Base-by-base conservation (phyloP, 2,113 vertebrate species). In the Semnornis frantzii region DNA sequence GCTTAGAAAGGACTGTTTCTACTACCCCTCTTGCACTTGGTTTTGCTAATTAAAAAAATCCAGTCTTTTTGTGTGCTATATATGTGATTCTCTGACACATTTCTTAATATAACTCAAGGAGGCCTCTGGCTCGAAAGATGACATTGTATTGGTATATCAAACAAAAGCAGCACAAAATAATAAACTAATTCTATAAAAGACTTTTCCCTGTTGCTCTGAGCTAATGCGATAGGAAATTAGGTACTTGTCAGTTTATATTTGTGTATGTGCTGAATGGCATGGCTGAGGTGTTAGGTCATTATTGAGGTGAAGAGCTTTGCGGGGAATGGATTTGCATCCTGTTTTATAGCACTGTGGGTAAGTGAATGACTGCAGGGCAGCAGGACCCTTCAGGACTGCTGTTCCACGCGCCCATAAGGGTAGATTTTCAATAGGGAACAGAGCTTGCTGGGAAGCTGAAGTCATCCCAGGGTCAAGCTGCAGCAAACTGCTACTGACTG, bases 361-460 rank as follows among this genome's bases (percentile, higher is more conserved):
- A 50, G 28, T 23, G 14, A 7, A 65, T 66, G 55, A 2, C 12
- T 8, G 8, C 1, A 9, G 3, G 3, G 17, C 66, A 27, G 23
- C 5, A 60, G 8, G 13, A 50, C 4, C 10, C 65, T 74, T 74
- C 46, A 59, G 9, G 9, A 19, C 4, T 68, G 15, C 57, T 71
- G 24, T 9, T 84, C 3, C 18, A 7, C 11, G 8, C 0, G 0
- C 15, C 7, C 2, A 1, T 46, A 55, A 39, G 11, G 1, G 4
- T 2, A 2, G 28, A 7, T 55, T 71, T 70, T 3, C 70, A 30
- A 27, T 2, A 5, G 17, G 21, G 7, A 12, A 23, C 0, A 4
- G 21, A 37, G 8, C 16, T 76, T 90, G 46, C 24, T 42, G 37
- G 6, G 16, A 30, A 55, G 15, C 24, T 66, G 13, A 10, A 46